A percentile compares a stretch with the other conserved stretches of the same genome.
Evolutionary conservation across 1,140 invertebrate species (phyloP).

Genomic region (Ceratina calcarata): DNA sequence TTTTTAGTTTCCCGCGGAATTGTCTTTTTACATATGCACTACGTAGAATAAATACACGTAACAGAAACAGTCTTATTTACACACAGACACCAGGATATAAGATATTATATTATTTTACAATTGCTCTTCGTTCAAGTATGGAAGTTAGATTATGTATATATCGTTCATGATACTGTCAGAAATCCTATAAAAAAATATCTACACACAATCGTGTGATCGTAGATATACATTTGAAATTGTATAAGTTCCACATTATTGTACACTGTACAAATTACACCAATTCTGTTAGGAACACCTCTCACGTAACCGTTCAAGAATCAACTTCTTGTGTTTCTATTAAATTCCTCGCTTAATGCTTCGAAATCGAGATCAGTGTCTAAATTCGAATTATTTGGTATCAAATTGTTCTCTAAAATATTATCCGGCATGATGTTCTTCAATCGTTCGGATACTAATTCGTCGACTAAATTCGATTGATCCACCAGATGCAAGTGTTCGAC

Average conservation of each 20-base stretch:
- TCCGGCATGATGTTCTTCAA: constrained; percentile 76
- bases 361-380: constrained; percentile 72
- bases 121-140: constrained; percentile 19
- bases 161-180: constrained; percentile 39
- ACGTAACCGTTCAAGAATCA: constrained; percentile 59
- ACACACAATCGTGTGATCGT: constrained; percentile 38
- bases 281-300: constrained; percentile 38
- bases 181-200: constrained; percentile 52
- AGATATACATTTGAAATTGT: constrained; percentile 36
- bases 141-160: constrained; percentile 23
- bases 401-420: constrained; percentile 74
- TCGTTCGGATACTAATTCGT: constrained; percentile 75
- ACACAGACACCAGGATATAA: constrained; percentile 34
- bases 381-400: constrained; percentile 70
- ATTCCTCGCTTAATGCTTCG: constrained; percentile 72
- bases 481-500: constrained; percentile 74
- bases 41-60: constrained; percentile 31
- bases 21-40: constrained; percentile 15
- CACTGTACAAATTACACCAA: constrained; percentile 45
- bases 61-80: constrained; percentile 49
- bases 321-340: constrained; percentile 71
- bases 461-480: constrained; percentile 74
- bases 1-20: neutral
- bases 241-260: constrained; percentile 42
- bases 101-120: constrained; percentile 35